A percentile compares a stretch with the other conserved stretches of the same genome.
phyloP scores from a whole-genome alignment of 2,113 vertebrate species.

The Lampris megalopsis region DNA sequence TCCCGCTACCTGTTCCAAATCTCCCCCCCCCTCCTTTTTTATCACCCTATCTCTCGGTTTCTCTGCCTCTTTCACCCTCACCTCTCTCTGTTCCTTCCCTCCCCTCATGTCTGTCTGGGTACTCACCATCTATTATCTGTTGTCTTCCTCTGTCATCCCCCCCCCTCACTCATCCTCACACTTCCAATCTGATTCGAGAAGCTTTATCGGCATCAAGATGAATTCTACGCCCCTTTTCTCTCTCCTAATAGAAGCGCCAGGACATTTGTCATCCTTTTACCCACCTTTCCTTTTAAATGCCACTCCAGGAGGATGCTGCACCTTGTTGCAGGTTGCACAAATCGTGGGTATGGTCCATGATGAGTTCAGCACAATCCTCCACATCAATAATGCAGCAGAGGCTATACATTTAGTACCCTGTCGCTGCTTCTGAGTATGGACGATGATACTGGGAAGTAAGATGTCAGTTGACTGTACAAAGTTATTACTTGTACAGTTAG shows the following conservation, averaged over 20 bases:
- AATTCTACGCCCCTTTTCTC: constrained; percentile 61
- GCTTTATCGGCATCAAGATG: constrained; percentile 77
- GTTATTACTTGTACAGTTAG: too few relatives aligned
- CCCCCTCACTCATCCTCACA: constrained; percentile 59
- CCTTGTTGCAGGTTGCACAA: constrained; percentile 10
- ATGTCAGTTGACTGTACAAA: too few relatives aligned
- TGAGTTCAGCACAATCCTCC: constrained; percentile 9
- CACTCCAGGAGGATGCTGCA: constrained; percentile 28
- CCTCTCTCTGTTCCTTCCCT: constrained; percentile 25
- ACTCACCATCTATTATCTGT: constrained; percentile 73
- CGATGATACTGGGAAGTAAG: constrained; percentile 14
- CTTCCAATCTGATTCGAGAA: constrained; percentile 68
- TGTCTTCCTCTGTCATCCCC: constrained; percentile 53
- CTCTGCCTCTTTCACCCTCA: constrained; percentile 1
- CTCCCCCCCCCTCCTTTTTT: constrained; percentile 49
- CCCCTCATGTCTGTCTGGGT: constrained; percentile 64
- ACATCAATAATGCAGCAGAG: constrained; percentile 44
- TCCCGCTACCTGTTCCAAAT: constrained; percentile 24
- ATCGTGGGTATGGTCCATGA: constrained; percentile 25
- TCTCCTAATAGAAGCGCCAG: constrained; percentile 40
- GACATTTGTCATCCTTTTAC: constrained; percentile 61
- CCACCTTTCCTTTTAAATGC: constrained; percentile 50
- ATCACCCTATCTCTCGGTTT: constrained; percentile 52
- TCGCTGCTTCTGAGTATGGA: constrained; percentile 35
- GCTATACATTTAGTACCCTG: constrained; percentile 42